Percentiles rank a stretch among this genome's conserved stretches.
Conservation (phyloP, 2,113 vertebrate genomes). For the Alligator sinensis region DNA sequence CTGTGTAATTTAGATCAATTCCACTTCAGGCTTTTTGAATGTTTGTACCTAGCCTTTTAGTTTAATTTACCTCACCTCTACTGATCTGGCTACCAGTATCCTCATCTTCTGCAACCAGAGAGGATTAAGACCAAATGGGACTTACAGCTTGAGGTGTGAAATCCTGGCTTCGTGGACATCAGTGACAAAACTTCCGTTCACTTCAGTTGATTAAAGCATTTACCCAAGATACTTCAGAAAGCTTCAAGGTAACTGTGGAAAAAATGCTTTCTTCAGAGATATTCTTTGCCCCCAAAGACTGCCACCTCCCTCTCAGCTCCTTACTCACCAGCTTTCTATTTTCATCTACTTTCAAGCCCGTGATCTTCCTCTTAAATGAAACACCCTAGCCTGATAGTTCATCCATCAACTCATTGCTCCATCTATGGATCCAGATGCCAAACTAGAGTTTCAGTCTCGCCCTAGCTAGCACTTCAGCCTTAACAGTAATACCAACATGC, state of each 20-base stretch:
- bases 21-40: too few relatives aligned
- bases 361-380: not conserved
- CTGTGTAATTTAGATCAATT: too few relatives aligned
- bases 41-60: too few relatives aligned
- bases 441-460: accelerated
- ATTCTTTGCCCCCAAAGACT: not conserved
- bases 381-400: not conserved
- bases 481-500: not conserved
- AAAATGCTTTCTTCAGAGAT: not conserved
- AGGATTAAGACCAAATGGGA: not conserved
- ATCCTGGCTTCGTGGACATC: not conserved
- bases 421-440: not conserved
- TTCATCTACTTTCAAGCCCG: not conserved
- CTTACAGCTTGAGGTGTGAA: not conserved
- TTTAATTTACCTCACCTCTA: too few relatives aligned
- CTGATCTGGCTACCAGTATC: too few relatives aligned
- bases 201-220: not conserved
- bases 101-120: not conserved
- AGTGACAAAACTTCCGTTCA: not conserved
- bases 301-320: not conserved
- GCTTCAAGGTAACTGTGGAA: not conserved
- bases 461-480: not conserved
- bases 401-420: not conserved
- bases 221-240: not conserved
- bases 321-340: not conserved